Conservation (phyloP, 2,888 invertebrate genomes). For the Pristionchus fissidentatus region DNA sequence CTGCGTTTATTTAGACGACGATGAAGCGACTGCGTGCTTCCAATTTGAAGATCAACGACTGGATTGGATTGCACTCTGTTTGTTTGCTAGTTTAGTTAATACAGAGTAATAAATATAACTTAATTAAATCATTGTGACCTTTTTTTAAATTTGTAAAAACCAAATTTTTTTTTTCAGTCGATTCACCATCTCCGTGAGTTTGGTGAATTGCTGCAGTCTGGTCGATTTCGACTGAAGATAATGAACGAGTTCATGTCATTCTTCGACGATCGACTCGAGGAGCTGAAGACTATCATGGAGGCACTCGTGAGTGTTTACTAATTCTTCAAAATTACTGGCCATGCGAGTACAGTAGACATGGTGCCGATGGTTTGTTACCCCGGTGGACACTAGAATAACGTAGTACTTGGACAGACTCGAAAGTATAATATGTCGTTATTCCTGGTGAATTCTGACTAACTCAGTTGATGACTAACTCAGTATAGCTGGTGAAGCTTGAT, state of each 20-base stretch:
- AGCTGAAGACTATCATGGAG: slow-evolving; percentile 21
- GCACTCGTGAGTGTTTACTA: slow-evolving; percentile 47
- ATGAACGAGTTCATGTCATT: slow-evolving; percentile 2
- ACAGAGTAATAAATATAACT: no score
- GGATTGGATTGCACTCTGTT: slow-evolving; percentile 40
- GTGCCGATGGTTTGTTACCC: no score
- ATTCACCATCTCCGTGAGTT: neutral
- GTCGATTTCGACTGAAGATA: slow-evolving; percentile 24
- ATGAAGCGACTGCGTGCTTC: slow-evolving; percentile 40
- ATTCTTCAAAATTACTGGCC: no score
- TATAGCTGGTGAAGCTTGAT: no score
- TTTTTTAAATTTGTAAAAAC: no score
- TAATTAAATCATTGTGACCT: neutral
- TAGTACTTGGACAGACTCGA: no score
- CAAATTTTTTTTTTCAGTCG: neutral
- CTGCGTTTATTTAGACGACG: slow-evolving; percentile 18
- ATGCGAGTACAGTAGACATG: no score
- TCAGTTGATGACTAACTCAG: neutral
- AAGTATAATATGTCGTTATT: neutral
- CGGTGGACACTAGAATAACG: no score
- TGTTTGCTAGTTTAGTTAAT: neutral
- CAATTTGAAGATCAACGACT: slow-evolving; percentile 40
- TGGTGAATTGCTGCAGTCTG: slow-evolving; percentile 28
- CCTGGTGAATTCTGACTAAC: neutral
- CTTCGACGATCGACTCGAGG: slow-evolving; percentile 47